A percentile compares a stretch with the other conserved stretches of the same genome.
These are phyloP conservation scores for Crossoptilon crossoptilon DNA, from an alignment of 2,797 vertebrate genomes.

Conservation along the genomic window DNA sequence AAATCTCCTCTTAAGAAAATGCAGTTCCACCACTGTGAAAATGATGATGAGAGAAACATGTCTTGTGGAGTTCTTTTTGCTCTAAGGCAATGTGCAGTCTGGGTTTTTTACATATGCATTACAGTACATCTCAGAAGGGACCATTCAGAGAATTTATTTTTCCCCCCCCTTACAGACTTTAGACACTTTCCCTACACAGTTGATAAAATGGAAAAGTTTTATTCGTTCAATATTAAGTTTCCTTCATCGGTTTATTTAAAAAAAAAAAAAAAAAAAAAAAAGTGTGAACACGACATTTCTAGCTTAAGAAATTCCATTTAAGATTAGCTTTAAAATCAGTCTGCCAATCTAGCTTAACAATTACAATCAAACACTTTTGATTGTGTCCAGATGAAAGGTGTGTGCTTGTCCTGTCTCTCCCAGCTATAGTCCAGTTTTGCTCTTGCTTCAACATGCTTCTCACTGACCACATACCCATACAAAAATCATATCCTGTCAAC, in stretches of 20 bases:
- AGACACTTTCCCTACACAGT: not conserved
- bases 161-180: not conserved
- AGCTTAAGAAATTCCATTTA: not conserved
- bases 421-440: not conserved
- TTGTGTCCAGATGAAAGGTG: not conserved
- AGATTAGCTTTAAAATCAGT: not conserved
- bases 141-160: not conserved
- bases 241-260: not conserved
- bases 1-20: not conserved
- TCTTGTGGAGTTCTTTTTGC: not conserved
- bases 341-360: not conserved
- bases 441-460: not conserved
- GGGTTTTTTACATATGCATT: not conserved
- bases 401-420: not conserved
- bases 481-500: not conserved
- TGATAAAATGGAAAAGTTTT: not conserved
- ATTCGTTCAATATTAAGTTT: not conserved
- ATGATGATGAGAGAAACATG: not conserved
- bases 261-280: not conserved
- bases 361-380: not conserved
- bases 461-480: not conserved
- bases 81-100: not conserved
- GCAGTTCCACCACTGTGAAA: not conserved
- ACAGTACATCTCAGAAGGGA: not conserved
- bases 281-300: not conserved